phyloP scores from a whole-genome alignment of 1,140 invertebrate species.

The Drosophila melanica region DNA sequence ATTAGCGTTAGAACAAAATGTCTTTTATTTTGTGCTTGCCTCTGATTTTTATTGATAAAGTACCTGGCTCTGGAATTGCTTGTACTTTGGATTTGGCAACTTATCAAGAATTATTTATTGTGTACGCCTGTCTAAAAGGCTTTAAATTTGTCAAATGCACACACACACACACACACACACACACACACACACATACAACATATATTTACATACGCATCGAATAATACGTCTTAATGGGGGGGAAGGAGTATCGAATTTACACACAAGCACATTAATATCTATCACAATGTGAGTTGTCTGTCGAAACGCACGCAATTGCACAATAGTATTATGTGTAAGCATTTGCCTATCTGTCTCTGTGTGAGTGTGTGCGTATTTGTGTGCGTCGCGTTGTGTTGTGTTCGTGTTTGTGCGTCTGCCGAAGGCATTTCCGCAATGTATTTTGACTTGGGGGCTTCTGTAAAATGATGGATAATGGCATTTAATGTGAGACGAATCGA shows the following conservation, averaged over 20 bases:
- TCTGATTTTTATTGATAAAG: no score
- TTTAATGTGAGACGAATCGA: constrained; percentile 62
- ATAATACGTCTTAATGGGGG: background rate
- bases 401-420: constrained; percentile 52
- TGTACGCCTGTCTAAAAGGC: background rate
- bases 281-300: constrained; percentile 10
- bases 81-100: background rate
- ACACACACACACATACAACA: no score
- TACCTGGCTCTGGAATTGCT: no score
- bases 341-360: constrained; percentile 20
- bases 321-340: background rate
- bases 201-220: no score
- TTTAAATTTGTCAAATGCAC: background rate
- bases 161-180: no score
- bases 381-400: constrained; percentile 3
- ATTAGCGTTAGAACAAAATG: no score
- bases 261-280: constrained; percentile 21
- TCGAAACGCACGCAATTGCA: constrained; percentile 9
- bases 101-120: background rate
- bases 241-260: constrained; percentile 15
- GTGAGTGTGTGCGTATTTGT: background rate
- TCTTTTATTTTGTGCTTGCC: no score
- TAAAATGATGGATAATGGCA: constrained; percentile 78
- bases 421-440: constrained; percentile 73
- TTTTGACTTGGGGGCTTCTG: constrained; percentile 73